phyloP scores from a whole-genome alignment of 2,113 vertebrate species.

The Callospermophilus lateralis region DNA sequence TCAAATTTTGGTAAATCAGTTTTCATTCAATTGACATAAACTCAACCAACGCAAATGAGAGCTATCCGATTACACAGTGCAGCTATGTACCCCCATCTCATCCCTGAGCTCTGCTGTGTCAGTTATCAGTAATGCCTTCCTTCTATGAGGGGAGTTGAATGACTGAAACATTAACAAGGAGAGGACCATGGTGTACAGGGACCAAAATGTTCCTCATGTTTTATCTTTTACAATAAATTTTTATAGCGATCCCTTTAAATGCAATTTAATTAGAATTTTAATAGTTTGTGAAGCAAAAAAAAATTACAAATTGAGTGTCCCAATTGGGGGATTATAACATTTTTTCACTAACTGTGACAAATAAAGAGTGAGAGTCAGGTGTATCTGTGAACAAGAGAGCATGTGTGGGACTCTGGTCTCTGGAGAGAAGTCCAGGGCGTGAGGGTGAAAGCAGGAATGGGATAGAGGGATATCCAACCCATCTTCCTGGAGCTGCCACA shows the following conservation, averaged over 20 bases:
- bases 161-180: not conserved
- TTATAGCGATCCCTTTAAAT: not conserved
- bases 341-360: not conserved
- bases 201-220: not conserved
- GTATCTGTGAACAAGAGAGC: not conserved
- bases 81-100: not conserved
- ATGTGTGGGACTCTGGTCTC: not conserved
- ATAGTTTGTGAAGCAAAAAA: not conserved
- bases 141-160: accelerated
- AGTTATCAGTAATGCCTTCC: not conserved
- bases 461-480: accelerated
- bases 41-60: not conserved
- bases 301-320: not conserved
- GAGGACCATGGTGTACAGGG: accelerated
- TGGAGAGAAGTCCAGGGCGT: not conserved
- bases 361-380: not conserved
- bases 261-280: not conserved
- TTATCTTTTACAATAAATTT: constrained; percentile 34
- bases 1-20: not conserved
- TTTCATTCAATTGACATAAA: constrained; percentile 12
- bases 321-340: not conserved
- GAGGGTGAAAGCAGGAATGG: not conserved
- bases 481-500: not conserved
- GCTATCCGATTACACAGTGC: not conserved
- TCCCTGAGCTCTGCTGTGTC: not conserved